Conservation (phyloP, 1,140 invertebrate species). For the Sweltsa coloradensis region DNA sequence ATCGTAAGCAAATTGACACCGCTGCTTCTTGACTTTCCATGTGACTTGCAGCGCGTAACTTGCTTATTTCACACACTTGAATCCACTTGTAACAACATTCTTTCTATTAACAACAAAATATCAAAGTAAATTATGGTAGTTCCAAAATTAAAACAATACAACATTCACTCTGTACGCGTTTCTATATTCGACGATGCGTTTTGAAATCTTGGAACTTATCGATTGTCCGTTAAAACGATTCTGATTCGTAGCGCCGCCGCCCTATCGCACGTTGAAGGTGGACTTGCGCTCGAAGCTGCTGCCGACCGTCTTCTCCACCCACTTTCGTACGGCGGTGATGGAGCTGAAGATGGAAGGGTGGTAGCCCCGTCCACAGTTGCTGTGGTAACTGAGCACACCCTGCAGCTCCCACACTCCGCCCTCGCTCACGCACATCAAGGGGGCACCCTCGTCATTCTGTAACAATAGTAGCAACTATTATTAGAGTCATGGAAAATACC, state of each 20-base stretch:
- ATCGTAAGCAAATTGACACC: too few relatives aligned
- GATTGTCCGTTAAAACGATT: not conserved
- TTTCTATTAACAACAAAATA: not conserved
- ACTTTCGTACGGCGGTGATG: constrained; percentile 22
- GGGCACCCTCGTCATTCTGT: constrained; percentile 50
- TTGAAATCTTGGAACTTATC: not conserved
- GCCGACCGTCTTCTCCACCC: constrained; percentile 22
- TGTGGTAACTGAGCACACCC: constrained; percentile 43
- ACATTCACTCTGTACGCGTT: not conserved
- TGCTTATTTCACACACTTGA: too few relatives aligned
- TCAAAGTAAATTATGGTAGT: not conserved
- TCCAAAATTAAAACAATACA: not conserved
- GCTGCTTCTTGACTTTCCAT: too few relatives aligned
- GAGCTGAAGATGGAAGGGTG: constrained; percentile 43
- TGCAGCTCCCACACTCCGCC: constrained; percentile 43
- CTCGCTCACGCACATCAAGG: constrained; percentile 46
- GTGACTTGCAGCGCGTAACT: too few relatives aligned
- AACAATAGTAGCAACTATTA: constrained; percentile 20
- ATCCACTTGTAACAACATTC: not conserved
- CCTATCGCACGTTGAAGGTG: constrained; percentile 16
- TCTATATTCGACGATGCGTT: not conserved
- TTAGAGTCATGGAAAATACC: not conserved
- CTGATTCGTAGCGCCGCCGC: not conserved
- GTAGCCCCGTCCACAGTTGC: constrained; percentile 39
- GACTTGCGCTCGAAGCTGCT: constrained; percentile 15